Conservation (phyloP, 2,888 invertebrate species). For the Oligia fasciuncula region DNA sequence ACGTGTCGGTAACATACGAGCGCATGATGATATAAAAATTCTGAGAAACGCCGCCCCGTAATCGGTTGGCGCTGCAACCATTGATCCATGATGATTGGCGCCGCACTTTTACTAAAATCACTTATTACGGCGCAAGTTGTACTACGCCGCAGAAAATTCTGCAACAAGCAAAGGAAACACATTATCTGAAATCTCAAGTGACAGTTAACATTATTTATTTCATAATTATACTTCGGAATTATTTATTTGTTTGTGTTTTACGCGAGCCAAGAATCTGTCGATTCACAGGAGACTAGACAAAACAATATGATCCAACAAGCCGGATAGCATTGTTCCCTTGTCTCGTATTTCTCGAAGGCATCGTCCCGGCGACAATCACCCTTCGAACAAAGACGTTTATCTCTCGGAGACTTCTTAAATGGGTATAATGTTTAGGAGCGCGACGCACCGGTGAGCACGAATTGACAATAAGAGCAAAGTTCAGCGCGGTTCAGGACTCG, state of each 20-base stretch:
- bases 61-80: slow-evolving; percentile 55
- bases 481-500: slow-evolving; percentile 88
- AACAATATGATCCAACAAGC: slow-evolving; percentile 65
- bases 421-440: slow-evolving; percentile 80
- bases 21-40: slow-evolving; percentile 60
- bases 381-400: slow-evolving; percentile 78
- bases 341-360: slow-evolving; percentile 71
- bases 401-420: slow-evolving; percentile 78
- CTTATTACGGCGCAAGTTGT: slow-evolving; percentile 49
- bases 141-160: slow-evolving; percentile 33
- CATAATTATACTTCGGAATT: slow-evolving; percentile 58
- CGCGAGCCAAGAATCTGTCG: slow-evolving; percentile 54
- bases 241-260: slow-evolving; percentile 62
- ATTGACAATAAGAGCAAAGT: slow-evolving; percentile 90
- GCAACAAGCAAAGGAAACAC: slow-evolving; percentile 42
- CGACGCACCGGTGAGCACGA: slow-evolving; percentile 87
- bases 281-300: slow-evolving; percentile 51
- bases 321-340: slow-evolving; percentile 66
- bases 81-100: slow-evolving; percentile 64
- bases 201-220: slow-evolving; percentile 64
- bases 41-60: slow-evolving; percentile 61
- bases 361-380: slow-evolving; percentile 73
- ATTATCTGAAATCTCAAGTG: slow-evolving; percentile 57
- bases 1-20: slow-evolving; percentile 59
- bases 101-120: slow-evolving; percentile 65